phyloP scores from a whole-genome alignment of 2,113 vertebrate genomes.

The Heteronetta atricapilla region DNA sequence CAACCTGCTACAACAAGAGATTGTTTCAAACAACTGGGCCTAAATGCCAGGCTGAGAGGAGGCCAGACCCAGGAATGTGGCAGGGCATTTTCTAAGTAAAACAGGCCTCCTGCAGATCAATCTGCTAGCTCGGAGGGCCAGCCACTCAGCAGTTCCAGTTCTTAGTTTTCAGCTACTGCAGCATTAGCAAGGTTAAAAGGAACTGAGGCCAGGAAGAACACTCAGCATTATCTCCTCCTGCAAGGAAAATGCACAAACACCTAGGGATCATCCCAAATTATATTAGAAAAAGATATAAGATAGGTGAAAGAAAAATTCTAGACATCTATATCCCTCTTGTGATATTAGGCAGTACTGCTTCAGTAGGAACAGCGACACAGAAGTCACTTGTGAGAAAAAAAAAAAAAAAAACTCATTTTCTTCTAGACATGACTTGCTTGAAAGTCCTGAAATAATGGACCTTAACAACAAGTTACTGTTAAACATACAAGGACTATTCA shows the following conservation, averaged over 20 bases:
- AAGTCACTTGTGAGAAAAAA: background rate
- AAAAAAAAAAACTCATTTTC: background rate
- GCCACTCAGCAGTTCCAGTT: background rate
- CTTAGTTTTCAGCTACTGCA: background rate
- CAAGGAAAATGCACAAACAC: background rate
- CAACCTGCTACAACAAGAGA: slow-evolving; percentile 49
- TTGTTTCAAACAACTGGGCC: slow-evolving; percentile 50
- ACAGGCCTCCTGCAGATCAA: background rate
- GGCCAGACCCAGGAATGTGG: background rate
- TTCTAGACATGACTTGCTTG: background rate
- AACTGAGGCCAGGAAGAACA: background rate
- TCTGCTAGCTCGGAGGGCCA: background rate
- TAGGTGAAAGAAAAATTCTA: background rate
- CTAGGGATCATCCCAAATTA: background rate
- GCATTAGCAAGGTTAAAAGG: background rate
- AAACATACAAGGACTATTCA: background rate
- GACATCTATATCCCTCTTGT: background rate
- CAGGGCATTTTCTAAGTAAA: slow-evolving; percentile 10
- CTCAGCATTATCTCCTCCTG: background rate
- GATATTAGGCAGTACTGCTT: background rate
- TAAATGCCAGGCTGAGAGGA: slow-evolving; percentile 33
- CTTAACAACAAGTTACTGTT: background rate
- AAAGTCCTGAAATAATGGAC: background rate
- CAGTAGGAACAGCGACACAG: background rate
- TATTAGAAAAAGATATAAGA: background rate